Percentiles rank a stretch among this genome's conserved stretches.
These are phyloP conservation scores for Marisa cornuarietis DNA, from an alignment of 1,140 invertebrate genomes.

Conservation along the genomic window DNA sequence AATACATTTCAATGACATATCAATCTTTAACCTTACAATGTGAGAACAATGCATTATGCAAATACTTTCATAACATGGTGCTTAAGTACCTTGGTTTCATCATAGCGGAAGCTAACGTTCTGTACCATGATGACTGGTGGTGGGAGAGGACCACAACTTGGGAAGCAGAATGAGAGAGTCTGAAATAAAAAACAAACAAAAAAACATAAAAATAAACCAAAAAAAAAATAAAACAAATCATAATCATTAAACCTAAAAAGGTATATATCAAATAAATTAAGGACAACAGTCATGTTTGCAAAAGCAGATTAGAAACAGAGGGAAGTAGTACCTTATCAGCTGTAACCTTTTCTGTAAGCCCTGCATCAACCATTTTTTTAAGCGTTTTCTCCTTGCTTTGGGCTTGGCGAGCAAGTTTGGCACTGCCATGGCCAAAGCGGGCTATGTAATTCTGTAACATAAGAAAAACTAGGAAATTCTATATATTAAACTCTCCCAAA, in stretches of 20 bases:
- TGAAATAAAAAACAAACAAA: slow-evolving; percentile 44
- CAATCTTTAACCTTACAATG: too few relatives aligned
- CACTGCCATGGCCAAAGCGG: slow-evolving; percentile 97
- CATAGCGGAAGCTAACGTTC: slow-evolving; percentile 96
- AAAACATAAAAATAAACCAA: neutral
- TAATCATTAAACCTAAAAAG: neutral
- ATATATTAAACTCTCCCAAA: neutral
- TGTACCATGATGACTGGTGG: slow-evolving; percentile 99
- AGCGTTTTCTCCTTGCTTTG: slow-evolving; percentile 99
- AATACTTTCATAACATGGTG: too few relatives aligned
- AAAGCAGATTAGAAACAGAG: neutral
- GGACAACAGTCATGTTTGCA: neutral
- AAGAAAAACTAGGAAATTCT: slow-evolving; percentile 27
- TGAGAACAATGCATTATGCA: too few relatives aligned
- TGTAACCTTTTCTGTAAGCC: slow-evolving; percentile 92
- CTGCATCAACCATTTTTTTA: slow-evolving; percentile 98
- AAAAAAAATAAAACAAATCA: slow-evolving; percentile 4
- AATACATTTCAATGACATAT: too few relatives aligned
- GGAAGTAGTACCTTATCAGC: slow-evolving; percentile 82
- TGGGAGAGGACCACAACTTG: slow-evolving; percentile 94
- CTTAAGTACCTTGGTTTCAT: slow-evolving; percentile 72
- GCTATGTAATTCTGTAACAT: slow-evolving; percentile 92
- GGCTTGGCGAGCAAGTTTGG: slow-evolving; percentile 96
- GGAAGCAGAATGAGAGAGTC: slow-evolving; percentile 93
- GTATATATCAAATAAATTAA: neutral